Percentiles rank a stretch among this genome's conserved stretches.
Evolutionary conservation across 2,797 vertebrate species (phyloP).

Genomic region (Taenioides sp.): DNA sequence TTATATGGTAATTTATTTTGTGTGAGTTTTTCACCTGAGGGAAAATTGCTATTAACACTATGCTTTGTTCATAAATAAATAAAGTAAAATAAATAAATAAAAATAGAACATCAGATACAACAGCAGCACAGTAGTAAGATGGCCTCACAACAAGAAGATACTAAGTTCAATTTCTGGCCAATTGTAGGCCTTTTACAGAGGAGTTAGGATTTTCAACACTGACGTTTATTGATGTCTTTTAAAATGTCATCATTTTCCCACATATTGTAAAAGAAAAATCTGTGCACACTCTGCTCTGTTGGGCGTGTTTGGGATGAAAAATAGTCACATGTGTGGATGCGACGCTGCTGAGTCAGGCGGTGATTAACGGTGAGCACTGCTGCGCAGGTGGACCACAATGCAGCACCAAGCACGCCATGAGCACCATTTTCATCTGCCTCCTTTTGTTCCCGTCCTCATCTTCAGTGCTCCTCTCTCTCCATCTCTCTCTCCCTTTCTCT

Average conservation of each 20-base stretch:
- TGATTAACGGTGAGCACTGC: conserved; percentile 39
- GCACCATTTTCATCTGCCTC: conserved; percentile 21
- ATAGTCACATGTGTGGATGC: not conserved
- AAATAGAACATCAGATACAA: not conserved
- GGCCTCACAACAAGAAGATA: not conserved
- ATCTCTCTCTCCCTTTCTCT: conserved; percentile 18
- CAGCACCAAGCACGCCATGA: conserved; percentile 15
- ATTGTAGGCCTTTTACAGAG: not conserved
- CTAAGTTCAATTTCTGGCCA: not conserved
- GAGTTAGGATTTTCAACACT: not conserved
- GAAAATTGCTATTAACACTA: not conserved
- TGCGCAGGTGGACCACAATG: conserved; percentile 37
- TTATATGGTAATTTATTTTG: not conserved
- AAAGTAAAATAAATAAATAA: not conserved
- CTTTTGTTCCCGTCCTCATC: conserved; percentile 29
- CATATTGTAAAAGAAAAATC: not conserved
- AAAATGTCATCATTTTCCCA: not conserved
- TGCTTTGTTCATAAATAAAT: not conserved
- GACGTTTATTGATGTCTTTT: not conserved
- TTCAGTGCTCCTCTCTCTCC: conserved; percentile 26
- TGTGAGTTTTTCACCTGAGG: not conserved
- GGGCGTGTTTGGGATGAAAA: not conserved
- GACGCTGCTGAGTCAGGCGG: not conserved
- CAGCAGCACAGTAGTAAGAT: not conserved
- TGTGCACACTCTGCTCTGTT: not conserved